Percentiles rank a stretch among this genome's conserved stretches.
phyloP scores from a whole-genome alignment of 2,888 invertebrate genomes.

The Coelinius sp. region DNA sequence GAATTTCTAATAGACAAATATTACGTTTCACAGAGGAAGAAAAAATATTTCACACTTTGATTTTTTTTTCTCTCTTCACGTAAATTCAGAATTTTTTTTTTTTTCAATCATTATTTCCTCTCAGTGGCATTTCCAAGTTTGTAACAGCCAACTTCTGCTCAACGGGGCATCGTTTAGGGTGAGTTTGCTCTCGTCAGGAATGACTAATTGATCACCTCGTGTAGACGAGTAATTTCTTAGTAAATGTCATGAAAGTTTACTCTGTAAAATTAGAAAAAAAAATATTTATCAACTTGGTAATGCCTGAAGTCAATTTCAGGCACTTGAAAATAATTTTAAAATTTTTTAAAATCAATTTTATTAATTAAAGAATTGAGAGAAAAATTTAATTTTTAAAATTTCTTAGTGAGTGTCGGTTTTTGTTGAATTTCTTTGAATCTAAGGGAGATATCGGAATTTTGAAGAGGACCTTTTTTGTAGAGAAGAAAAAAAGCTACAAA shows the following conservation, averaged over 20 bases:
- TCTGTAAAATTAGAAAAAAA: not conserved
- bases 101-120: not conserved
- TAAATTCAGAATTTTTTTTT: not conserved
- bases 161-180: conserved; percentile 29
- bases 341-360: no score
- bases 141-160: conserved; percentile 18
- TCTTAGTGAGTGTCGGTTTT: not conserved
- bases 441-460: not conserved
- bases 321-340: no score
- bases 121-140: not conserved
- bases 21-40: not conserved
- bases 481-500: no score
- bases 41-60: not conserved
- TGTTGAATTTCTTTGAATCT: not conserved
- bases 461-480: no score
- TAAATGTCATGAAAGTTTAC: not conserved
- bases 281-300: no score
- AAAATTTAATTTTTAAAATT: no score
- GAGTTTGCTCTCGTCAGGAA: conserved; percentile 37
- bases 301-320: no score
- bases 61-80: conserved; percentile 12
- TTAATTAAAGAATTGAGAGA: no score
- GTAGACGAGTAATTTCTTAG: conserved; percentile 24
- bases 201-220: conserved; percentile 39
- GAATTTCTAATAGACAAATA: conserved; percentile 16